Base-by-base conservation (phyloP, 2,113 vertebrate species). In the Brienomyrus brachyistius region DNA sequence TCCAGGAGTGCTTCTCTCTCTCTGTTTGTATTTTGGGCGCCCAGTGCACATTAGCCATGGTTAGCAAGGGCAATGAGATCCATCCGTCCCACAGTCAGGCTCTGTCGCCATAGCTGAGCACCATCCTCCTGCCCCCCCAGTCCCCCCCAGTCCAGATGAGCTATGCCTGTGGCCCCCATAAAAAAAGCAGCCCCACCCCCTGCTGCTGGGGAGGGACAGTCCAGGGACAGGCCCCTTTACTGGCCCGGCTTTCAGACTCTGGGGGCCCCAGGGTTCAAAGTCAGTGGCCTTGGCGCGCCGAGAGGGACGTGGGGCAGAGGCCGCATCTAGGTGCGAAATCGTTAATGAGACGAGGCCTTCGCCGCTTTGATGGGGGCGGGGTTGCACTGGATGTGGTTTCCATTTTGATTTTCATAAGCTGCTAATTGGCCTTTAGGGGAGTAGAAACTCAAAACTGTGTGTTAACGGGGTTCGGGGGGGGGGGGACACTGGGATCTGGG, bases 381-480 rank as follows among this genome's bases (percentile, higher is more conserved):
- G 45, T 48, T 50, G 66, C 35, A 86, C 13, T 89, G 56, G 82
- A 86, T 50, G 83, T 86, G 89, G 59, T 54, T 87, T 90, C 51
- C 47, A 89, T 90, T 86, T 87, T 62, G 84, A 70, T 48, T 23
- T 70, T 87, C 59, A 43, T 86, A 45, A 87, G 62, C 84, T 80
- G 84, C 62, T 87, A 90, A 90, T 87, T 87, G 85, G 85, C 45
- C 84, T 74, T 52, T 77, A 80, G 59, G 62, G 85, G 27, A 74
- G 82, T 27, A 31, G 21, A 50, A n/a, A 21, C 21, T 43, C 35
- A 31, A 21, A 50, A 21, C 54, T 17, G 54, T 40, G 86, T 54
- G 35, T 15, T 80, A 47, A 19, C 43, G 43, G 80, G 50, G 43
- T 47, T 40, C 5, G 40, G 40, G 27, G 70, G 66, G 70, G 66